Percentiles rank a stretch among this genome's conserved stretches.
phyloP scores from a whole-genome alignment of 2,888 invertebrate species.

The Keiferia lycopersicella region DNA sequence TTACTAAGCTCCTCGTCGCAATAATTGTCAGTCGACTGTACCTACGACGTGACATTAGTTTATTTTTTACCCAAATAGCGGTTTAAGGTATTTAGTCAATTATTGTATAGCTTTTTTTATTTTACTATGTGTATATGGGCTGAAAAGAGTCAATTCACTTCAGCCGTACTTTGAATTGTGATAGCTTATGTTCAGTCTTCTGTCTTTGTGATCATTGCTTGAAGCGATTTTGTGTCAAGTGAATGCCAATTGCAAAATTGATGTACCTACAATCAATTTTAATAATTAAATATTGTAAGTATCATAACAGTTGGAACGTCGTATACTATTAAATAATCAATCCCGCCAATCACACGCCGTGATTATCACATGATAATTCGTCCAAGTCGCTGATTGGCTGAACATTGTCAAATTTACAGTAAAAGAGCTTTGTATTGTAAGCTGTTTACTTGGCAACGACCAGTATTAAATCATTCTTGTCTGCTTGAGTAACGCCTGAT shows the following conservation, averaged over 20 bases:
- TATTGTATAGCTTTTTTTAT: conserved; percentile 73
- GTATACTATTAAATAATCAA: conserved; percentile 8
- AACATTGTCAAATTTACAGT: background rate
- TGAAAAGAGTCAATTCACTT: conserved; percentile 53
- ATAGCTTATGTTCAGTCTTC: conserved; percentile 48
- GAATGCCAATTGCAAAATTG: conserved; percentile 1
- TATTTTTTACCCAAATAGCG: conserved; percentile 63
- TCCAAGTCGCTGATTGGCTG: conserved; percentile 9
- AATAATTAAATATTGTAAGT: background rate
- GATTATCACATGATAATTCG: conserved; percentile 7
- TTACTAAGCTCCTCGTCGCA: conserved; percentile 3
- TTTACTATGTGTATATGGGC: conserved; percentile 40
- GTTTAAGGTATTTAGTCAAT: conserved; percentile 80
- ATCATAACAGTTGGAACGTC: background rate
- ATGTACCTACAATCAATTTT: conserved; percentile 13
- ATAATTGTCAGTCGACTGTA: conserved; percentile 20
- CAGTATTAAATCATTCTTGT: conserved; percentile 64
- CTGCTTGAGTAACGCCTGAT: conserved; percentile 12
- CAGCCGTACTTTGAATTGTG: conserved; percentile 54
- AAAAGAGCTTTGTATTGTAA: conserved; percentile 29
- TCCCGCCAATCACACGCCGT: conserved; percentile 29
- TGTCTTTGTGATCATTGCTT: conserved; percentile 20
- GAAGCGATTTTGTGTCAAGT: conserved; percentile 11
- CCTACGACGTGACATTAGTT: conserved; percentile 64
- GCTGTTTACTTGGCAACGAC: conserved; percentile 60